Evolutionary conservation across 2,113 vertebrate species (phyloP).

Genomic region (Ciconia maguari): DNA sequence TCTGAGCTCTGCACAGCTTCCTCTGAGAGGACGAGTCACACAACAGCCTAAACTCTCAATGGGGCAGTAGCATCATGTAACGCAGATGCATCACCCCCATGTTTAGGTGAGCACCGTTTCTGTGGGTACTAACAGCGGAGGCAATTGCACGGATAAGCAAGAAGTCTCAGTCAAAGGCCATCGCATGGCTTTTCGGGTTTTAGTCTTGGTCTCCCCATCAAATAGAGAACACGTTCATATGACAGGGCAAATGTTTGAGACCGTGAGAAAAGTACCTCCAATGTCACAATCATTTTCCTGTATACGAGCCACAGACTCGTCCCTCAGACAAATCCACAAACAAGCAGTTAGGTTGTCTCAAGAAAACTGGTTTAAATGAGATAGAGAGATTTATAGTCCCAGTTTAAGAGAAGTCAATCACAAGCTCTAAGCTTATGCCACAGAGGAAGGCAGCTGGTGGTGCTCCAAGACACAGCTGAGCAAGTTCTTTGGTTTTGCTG

Average conservation of each 20-base stretch:
- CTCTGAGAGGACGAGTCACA: neutral
- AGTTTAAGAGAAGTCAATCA: neutral
- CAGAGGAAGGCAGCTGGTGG: neutral
- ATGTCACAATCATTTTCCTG: neutral
- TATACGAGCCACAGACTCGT: rapidly evolving
- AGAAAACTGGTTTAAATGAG: neutral
- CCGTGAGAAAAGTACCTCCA: neutral
- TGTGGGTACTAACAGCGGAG: neutral
- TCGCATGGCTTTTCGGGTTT: rapidly evolving
- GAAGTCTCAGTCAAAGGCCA: neutral
- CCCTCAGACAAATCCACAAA: neutral
- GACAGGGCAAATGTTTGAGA: neutral
- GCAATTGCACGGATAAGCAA: rapidly evolving
- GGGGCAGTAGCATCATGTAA: rapidly evolving
- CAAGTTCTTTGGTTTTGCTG: neutral
- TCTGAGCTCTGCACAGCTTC: neutral
- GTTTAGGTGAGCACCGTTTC: rapidly evolving
- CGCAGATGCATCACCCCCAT: rapidly evolving
- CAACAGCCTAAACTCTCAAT: neutral
- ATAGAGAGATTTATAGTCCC: neutral
- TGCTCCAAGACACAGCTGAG: neutral
- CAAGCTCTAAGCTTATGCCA: neutral
- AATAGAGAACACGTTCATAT: rapidly evolving
- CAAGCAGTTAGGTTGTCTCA: rapidly evolving
- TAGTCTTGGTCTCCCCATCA: neutral